These are phyloP conservation scores for Sinocyclocheilus anophthalmus DNA, from an alignment of 2,113 vertebrate species.

Conservation along the genomic window DNA sequence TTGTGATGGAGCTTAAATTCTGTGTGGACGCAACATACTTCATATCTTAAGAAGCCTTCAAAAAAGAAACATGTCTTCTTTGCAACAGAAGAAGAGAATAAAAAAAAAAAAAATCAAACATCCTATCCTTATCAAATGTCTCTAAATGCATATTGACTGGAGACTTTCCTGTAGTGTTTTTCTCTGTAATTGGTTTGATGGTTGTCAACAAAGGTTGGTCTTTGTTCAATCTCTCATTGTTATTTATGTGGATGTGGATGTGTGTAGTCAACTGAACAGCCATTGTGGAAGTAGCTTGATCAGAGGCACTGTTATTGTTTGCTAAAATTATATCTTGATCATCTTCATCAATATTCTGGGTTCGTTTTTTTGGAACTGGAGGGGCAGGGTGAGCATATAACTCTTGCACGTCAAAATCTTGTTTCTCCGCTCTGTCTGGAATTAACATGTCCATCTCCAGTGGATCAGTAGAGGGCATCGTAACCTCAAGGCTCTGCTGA, in stretches of 20 bases:
- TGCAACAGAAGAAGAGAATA: no score
- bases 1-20: conserved; percentile 11
- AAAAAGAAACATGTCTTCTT: no score
- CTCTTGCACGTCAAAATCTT: neutral
- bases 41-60: neutral
- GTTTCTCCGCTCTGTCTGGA: conserved; percentile 27
- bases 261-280: no score
- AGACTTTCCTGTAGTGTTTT: neutral
- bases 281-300: no score
- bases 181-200: neutral
- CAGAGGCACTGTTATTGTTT: no score
- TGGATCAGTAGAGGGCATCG: conserved; percentile 19
- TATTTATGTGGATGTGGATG: no score
- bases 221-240: no score
- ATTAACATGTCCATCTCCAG: conserved; percentile 21
- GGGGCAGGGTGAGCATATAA: neutral
- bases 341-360: conserved; percentile 14
- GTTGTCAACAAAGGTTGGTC: conserved; percentile 21
- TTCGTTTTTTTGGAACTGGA: conserved; percentile 1
- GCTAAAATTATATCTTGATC: conserved; percentile 6
- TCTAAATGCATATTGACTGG: neutral
- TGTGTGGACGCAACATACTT: neutral
- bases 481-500: conserved; percentile 22
- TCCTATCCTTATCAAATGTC: no score
- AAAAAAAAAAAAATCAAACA: no score